Conservation (phyloP, 1,140 invertebrate genomes). For the Calephelis virginiensis region DNA sequence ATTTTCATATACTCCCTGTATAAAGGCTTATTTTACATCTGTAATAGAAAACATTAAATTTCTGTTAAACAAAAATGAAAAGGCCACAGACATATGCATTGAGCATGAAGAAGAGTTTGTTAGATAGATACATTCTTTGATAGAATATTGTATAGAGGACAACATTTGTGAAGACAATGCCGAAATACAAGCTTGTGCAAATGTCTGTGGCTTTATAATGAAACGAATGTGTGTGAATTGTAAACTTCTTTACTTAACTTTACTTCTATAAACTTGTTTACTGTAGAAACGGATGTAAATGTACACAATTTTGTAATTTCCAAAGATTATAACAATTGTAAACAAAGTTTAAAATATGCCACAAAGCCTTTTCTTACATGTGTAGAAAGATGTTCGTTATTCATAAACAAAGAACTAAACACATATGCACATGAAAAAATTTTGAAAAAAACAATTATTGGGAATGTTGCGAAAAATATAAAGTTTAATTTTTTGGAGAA, state of each 20-base stretch:
- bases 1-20: no score
- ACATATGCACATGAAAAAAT: not conserved
- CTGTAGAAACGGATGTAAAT: not conserved
- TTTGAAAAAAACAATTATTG: not conserved
- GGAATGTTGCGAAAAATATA: not conserved
- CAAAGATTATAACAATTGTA: conserved; percentile 3
- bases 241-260: no score
- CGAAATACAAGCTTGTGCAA: conserved; percentile 10
- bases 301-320: not conserved
- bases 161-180: not conserved
- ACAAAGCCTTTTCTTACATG: conserved; percentile 6
- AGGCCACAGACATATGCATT: not conserved
- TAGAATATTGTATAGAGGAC: not conserved
- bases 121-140: not conserved
- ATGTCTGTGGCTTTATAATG: not conserved
- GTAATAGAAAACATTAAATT: not conserved
- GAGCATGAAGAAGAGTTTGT: not conserved
- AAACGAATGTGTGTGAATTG: not conserved
- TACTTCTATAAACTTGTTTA: not conserved
- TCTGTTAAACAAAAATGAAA: not conserved
- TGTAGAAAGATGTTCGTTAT: not conserved
- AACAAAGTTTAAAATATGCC: conserved; percentile 4
- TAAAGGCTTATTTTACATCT: no score
- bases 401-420: not conserved
- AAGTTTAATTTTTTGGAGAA: not conserved